phyloP scores from a whole-genome alignment of 1,140 invertebrate species.

The Chlorops oryzae region DNA sequence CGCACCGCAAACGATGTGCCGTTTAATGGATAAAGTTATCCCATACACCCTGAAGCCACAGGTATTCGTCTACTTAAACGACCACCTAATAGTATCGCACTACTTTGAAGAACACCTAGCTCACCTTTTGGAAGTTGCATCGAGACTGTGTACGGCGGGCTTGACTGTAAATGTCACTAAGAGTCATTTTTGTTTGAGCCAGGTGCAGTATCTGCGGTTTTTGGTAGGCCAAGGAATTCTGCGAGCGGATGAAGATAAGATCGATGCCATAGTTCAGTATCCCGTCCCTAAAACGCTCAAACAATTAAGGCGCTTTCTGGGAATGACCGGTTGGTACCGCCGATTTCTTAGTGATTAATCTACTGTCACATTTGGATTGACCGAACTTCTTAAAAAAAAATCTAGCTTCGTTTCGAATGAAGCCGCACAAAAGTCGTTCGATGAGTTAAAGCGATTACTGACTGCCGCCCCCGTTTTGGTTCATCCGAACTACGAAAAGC shows the following conservation, averaged over 20 bases:
- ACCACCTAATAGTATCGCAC: conserved; percentile 4
- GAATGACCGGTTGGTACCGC: conserved; percentile 47
- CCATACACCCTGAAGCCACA: conserved; percentile 17
- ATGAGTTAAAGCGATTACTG: conserved; percentile 19
- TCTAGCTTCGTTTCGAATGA: not conserved
- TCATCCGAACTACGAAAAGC: conserved; percentile 11
- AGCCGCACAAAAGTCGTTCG: conserved; percentile 34
- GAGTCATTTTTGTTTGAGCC: conserved; percentile 23
- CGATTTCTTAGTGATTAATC: conserved; percentile 40
- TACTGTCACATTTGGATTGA: not conserved
- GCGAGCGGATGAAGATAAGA: conserved; percentile 19
- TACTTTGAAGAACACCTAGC: conserved; percentile 11
- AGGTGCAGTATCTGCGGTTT: conserved; percentile 18
- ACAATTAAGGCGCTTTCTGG: conserved; percentile 48
- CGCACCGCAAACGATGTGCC: too few species aligned
- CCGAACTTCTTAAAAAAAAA: not conserved
- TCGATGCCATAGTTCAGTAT: conserved; percentile 18
- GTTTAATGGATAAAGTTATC: too few species aligned
- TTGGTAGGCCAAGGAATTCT: conserved; percentile 14
- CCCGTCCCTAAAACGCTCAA: conserved; percentile 13
- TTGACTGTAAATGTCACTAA: conserved; percentile 24
- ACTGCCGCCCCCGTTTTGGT: conserved; percentile 20
- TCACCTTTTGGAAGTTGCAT: not conserved
- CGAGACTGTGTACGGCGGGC: conserved; percentile 1
- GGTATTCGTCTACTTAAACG: conserved; percentile 18